A percentile compares a stretch with the other conserved stretches of the same genome.
These are phyloP conservation scores for Pseudorhiza aurosa DNA, from an alignment of 30 jellyfish, hydroid and myxozoan species.

Conservation along the genomic window DNA sequence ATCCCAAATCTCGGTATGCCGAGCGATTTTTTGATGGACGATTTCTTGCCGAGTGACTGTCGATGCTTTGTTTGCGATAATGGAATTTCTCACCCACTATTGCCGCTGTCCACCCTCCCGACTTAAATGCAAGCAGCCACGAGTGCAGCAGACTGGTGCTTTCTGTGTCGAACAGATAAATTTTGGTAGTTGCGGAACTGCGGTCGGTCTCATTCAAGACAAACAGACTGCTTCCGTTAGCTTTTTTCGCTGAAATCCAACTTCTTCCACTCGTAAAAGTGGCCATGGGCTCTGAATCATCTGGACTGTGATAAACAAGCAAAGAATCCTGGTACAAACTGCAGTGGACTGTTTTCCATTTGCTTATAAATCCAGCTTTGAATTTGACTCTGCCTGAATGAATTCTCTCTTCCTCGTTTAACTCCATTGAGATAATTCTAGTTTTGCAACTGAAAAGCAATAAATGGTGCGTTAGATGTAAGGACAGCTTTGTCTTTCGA, in stretches of 20 bases:
- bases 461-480: too few relatives aligned
- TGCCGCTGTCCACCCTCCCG: slow-evolving; percentile 63
- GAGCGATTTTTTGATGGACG: neutral
- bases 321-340: slow-evolving; percentile 14
- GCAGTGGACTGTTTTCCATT: slow-evolving; percentile 50
- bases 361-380: slow-evolving; percentile 56
- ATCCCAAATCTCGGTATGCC: slow-evolving; percentile 14
- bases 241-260: slow-evolving; percentile 59
- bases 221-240: slow-evolving; percentile 13
- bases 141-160: slow-evolving; percentile 14
- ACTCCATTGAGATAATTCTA: too few relatives aligned
- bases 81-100: slow-evolving; percentile 31
- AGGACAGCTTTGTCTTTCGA: too few relatives aligned
- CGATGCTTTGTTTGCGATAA: slow-evolving; percentile 25
- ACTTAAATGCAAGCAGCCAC: slow-evolving; percentile 56
- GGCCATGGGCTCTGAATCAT: neutral
- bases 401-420: too few relatives aligned
- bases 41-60: neutral
- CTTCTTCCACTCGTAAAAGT: slow-evolving; percentile 22
- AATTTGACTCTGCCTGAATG: slow-evolving; percentile 52
- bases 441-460: too few relatives aligned
- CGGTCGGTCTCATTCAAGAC: slow-evolving; percentile 27
- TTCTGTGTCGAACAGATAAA: slow-evolving; percentile 51
- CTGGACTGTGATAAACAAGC: slow-evolving; percentile 16
- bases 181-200: slow-evolving; percentile 14